A percentile compares a stretch with the other conserved stretches of the same genome.
These are phyloP conservation scores for Urocynchramus pylzowi DNA, from an alignment of 2,113 vertebrate genomes.

Conservation along the genomic window DNA sequence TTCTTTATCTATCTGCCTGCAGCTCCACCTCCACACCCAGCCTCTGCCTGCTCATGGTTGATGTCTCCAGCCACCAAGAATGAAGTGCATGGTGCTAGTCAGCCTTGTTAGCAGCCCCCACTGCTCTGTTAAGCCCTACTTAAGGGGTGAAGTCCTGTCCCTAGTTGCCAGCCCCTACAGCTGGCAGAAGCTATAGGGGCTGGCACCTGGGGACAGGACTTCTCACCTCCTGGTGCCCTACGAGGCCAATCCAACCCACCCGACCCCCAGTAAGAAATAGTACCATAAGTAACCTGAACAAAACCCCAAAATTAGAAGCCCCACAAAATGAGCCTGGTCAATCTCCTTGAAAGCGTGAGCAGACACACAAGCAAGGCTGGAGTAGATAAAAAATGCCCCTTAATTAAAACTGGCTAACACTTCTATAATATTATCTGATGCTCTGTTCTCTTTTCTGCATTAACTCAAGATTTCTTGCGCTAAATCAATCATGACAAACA, in stretches of 20 bases:
- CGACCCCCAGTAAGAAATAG: neutral
- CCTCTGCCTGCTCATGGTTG: neutral
- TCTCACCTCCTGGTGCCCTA: neutral
- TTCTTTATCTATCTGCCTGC: neutral
- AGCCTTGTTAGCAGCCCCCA: neutral
- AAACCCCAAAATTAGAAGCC: neutral
- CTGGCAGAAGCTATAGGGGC: neutral
- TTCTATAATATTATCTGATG: neutral
- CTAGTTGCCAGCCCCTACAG: too few species aligned
- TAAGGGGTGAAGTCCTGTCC: too few species aligned
- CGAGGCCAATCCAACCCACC: neutral
- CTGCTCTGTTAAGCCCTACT: neutral
- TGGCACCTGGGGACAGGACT: neutral
- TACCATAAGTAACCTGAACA: neutral
- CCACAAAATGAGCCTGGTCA: neutral
- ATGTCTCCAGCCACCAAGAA: neutral
- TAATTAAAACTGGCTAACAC: slow-evolving; percentile 14
- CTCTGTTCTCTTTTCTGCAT: neutral
- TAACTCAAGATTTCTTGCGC: neutral
- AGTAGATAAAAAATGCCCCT: neutral
- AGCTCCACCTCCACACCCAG: neutral
- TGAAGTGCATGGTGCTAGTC: neutral
- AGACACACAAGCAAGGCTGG: neutral
- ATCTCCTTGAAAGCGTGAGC: neutral
- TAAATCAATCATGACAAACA: neutral